Evolutionary conservation across 2,888 invertebrate species (phyloP).

Genomic region (Brachypalpus laphriformis): DNA sequence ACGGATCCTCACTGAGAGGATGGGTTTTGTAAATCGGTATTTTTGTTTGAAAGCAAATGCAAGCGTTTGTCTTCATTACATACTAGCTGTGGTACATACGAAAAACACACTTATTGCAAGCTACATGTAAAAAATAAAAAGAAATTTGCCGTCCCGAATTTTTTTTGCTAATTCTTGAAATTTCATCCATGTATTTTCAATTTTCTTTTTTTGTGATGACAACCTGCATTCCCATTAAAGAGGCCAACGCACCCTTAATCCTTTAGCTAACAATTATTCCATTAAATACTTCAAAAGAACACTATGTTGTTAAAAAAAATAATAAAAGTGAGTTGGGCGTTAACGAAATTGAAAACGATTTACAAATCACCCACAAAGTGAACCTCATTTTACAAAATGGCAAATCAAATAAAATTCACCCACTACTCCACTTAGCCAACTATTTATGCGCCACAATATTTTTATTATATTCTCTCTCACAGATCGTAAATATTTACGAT

Average conservation of each 20-base stretch:
- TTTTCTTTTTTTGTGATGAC: no score
- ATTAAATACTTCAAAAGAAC: neutral
- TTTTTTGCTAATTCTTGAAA: no score
- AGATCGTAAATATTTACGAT: conserved; percentile 7
- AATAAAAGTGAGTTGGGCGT: neutral
- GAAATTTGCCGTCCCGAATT: no score
- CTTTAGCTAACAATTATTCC: neutral
- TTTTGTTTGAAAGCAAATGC: no score
- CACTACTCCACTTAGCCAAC: neutral
- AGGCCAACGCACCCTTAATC: neutral
- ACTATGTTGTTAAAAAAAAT: neutral
- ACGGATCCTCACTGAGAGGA: no score
- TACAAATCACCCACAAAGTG: conserved; percentile 4
- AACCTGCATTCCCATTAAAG: neutral
- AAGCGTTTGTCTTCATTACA: no score
- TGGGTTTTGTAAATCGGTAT: no score
- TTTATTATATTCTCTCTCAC: neutral
- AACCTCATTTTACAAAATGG: conserved; percentile 3
- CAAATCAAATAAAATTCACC: neutral
- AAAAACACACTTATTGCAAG: no score
- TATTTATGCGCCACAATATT: neutral
- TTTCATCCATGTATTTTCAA: no score
- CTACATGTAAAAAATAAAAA: no score
- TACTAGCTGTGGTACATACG: no score
- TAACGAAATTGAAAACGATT: neutral